Evolutionary conservation across 2,888 invertebrate genomes (phyloP), one percentile per base, ranked within the genome.

Genomic region (Eilema depressum): DNA sequence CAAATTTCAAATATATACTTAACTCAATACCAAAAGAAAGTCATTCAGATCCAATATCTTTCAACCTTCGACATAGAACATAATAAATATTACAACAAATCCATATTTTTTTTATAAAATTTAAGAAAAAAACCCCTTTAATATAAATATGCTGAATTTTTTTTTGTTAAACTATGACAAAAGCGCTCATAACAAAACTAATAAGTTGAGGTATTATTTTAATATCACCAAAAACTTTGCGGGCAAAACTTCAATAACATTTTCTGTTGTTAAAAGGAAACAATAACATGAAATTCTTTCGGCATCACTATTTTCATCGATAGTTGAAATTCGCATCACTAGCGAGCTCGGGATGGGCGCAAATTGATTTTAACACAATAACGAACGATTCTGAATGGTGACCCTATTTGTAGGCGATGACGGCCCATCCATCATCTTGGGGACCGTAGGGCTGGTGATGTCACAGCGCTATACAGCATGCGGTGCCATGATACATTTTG

Each of bases 311-410:
- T 33, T 8, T n/a, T 12, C 73, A 69, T 69, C 62, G 57, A 30
- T 20, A 63, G 5, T 62, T 47, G 25, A n/a, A 60, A 26, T 23
- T 57, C 68, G 68, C 88, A 79, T 75, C 88, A 87, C 89, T 87
- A 85, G 80, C 83, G 83, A 84, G 83, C 78, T 85, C 86, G 92
- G 93, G 93, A 93, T 93, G 94, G 93, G 90, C 92, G 89, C 93
- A 95, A 81, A 95, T 95, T 95, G 95, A 95, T 94, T 95, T 93
- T 90, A 94, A 93, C 93, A 95, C 94, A 95, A 95, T 93, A 93
- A 92, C 91, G 92, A 91, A 85, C 86, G 79, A 80, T 80, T 84
- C 81, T 89, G 89, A 90, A 92, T 89, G 86, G 87, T 88, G 89
- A 89, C 93, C 93, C 94, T 91, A 93, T 94, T 94, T 94, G 94